Evolutionary conservation across 2,888 invertebrate genomes (phyloP), one percentile per base, ranked within the genome.

Genomic region (Iselma pallidipennis): DNA sequence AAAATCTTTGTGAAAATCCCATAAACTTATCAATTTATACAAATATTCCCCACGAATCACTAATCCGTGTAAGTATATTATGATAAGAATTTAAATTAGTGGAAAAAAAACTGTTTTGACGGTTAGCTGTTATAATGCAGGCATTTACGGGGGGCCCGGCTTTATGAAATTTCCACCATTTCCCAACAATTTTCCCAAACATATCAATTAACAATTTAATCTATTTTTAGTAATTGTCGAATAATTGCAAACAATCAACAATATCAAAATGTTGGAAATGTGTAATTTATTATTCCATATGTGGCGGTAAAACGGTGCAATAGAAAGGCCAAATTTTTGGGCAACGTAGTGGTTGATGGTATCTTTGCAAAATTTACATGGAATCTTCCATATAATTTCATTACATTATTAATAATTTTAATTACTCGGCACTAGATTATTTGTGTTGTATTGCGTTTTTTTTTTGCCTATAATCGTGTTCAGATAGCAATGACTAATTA

Each of bases 61-160:
- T 37, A 55, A 57, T 62, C 65, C 70, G 62, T 71, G 76, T 76
- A 75, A 76, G 76, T 76, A 50, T 6, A 42, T 49, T 10, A 16
- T 66, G 66, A 68, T n/a, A n/a, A n/a, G n/a, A n/a, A n/a, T n/a
- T n/a, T n/a, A n/a, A n/a, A n/a, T n/a, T n/a, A n/a, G n/a, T n/a
- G n/a, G n/a, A n/a, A n/a, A n/a, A n/a, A n/a, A n/a, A n/a, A n/a
- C n/a, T n/a, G n/a, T n/a, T n/a, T n/a, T n/a, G n/a, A n/a, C n/a
- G n/a, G n/a, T n/a, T n/a, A n/a, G n/a, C n/a, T n/a, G n/a, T n/a
- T n/a, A n/a, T n/a, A n/a, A n/a, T n/a, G n/a, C n/a, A n/a, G n/a
- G n/a, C n/a, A n/a, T n/a, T n/a, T n/a, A n/a, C n/a, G n/a, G n/a
- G 73, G 70, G 70, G 74, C 72, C 76, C 76, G 75, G 76, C 73